These are phyloP conservation scores for Epinephelus moara DNA, from an alignment of 2,113 vertebrate genomes.

Conservation along the genomic window DNA sequence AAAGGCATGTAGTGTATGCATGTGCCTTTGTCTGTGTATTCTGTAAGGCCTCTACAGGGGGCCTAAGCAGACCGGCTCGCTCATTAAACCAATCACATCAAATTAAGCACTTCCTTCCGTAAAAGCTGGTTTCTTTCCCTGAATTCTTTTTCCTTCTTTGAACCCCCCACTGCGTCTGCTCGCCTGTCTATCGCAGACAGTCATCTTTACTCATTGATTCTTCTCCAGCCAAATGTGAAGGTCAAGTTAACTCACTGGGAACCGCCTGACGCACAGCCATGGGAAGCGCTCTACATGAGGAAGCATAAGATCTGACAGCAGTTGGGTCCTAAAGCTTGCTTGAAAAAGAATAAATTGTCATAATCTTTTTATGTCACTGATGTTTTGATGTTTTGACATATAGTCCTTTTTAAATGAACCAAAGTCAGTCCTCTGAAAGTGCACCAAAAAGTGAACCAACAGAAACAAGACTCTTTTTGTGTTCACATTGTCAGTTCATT, in stretches of 20 bases:
- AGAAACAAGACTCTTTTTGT: no score
- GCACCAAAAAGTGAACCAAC: no score
- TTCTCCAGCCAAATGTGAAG: constrained; percentile 53
- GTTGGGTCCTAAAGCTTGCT: neutral
- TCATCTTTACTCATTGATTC: constrained; percentile 51
- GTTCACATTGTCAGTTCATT: no score
- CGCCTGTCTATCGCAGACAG: constrained; percentile 39
- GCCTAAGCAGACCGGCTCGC: constrained; percentile 22
- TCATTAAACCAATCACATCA: constrained; percentile 81
- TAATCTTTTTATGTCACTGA: neutral
- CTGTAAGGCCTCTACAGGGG: constrained; percentile 39
- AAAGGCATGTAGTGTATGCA: neutral
- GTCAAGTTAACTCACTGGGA: constrained; percentile 31
- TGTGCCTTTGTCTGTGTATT: constrained; percentile 28
- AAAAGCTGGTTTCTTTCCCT: constrained; percentile 32
- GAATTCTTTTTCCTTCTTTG: constrained; percentile 28
- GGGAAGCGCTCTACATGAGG: neutral
- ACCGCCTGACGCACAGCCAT: neutral
- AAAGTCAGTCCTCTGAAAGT: no score
- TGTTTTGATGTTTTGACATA: neutral
- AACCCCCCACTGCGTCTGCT: constrained; percentile 58
- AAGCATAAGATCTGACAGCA: constrained; percentile 2
- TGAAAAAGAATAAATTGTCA: neutral
- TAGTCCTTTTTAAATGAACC: no score
- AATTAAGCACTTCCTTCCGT: constrained; percentile 53